Base-by-base conservation (phyloP, 2,113 vertebrate species). In the Heloderma charlesbogerti region DNA sequence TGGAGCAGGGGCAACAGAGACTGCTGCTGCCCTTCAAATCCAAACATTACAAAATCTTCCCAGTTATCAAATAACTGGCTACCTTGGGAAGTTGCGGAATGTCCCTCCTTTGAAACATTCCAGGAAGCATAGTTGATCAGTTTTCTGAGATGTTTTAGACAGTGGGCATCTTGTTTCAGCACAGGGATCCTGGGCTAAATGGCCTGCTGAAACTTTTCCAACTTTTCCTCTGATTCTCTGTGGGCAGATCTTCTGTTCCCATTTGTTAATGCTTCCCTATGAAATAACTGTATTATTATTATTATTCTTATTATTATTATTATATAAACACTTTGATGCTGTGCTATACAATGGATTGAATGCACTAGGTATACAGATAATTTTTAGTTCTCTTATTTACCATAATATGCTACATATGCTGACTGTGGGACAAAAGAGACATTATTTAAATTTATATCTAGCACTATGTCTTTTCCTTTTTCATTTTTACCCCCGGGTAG, bases 261-360 rank as follows among this genome's bases (percentile, higher is more conserved):
- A 34, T 84, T 77, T 77, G 43, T 54, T 94, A 93, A 89, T 91
- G 75, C 31, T 94, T 89, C 45, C 7, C 0, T 83, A 86, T 88
- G 89, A 88, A 77, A 89, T 91, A 84, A 94, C 69, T 66, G 74
- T 90, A 82, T 78, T n/a, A n/a, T n/a, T n/a, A n/a, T n/a, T n/a
- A n/a, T n/a, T n/a, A n/a, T n/a, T n/a, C n/a, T n/a, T n/a, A n/a
- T n/a, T n/a, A n/a, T n/a, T n/a, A n/a, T n/a, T 88, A 34, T 37
- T 75, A 3, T 82, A 57, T 90, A 77, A 92, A 74, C 2, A 57
- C 94, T 45, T 82, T 2, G n/a, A 88, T 90, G 79, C 57, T 89
- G 71, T 3, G 29, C 45, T 92, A 89, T 80, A 57, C 34, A 0
- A 43, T 69, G 85, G 54, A 72, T 54, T 51, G 12, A 88, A n/a